Evolutionary conservation across 1,140 invertebrate species (phyloP), one percentile per base, ranked within the genome.

Genomic region (Heterodera schachtii): DNA sequence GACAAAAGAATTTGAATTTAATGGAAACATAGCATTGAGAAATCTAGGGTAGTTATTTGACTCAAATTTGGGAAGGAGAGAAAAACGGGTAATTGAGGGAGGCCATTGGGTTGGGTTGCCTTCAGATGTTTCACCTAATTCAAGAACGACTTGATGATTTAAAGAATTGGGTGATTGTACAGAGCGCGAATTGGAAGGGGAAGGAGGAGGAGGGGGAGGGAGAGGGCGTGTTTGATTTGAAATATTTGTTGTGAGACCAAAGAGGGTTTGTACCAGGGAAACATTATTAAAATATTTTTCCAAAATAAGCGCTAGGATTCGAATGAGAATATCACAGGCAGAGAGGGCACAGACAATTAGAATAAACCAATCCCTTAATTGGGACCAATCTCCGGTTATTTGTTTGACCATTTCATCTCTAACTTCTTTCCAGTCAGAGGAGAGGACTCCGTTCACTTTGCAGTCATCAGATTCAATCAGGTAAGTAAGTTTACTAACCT

Each of bases 371-470:
- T 71, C 69, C 16, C 16, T 41, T 9, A 71, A 9, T 41, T 71
- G 31, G 2, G 69, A 71, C 69, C 69, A 71, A 3, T 71, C 69
- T 71, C 69, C 69, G 4, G 16, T 9, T 9, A 71, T 71, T 71
- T 71, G 41, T 46, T 71, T 71, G 44, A 46, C 44, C 8, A 71
- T 71, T 16, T 71, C 69, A 13, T 71, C 44, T 16, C 6, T 71
- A 16, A 71, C 69, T 71, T 71, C 69, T 16, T 71, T 46, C 69
- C 69, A 71, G 7, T 71, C 69, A 16, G 69, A 9, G 31, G 69
- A 71, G 31, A 71, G 31, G 7, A 16, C 16, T 71, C 31, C 31
- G 1, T 71, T 71, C 9, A 4, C 69, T 4, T 41, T 46, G 8
- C 3, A 71, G 69, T 71, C 44, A 2, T 71, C 31, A 13, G 4